Evolutionary conservation across 2,113 vertebrate genomes (phyloP).

Genomic region (Toxotes chatareus): DNA sequence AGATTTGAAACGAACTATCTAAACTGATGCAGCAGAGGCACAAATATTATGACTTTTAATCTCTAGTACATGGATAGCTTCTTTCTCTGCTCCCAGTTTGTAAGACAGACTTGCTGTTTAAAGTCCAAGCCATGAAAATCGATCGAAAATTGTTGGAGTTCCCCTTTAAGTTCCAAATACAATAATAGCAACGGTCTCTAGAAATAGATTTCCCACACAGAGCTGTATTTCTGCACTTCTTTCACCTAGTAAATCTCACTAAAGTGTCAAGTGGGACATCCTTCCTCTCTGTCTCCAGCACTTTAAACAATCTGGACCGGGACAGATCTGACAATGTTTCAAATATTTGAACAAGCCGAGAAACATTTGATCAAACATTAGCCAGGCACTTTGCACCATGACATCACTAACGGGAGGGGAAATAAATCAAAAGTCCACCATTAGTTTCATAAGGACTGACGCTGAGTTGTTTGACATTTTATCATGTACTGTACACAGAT

Average conservation of each 20-base stretch:
- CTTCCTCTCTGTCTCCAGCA: constrained; percentile 43
- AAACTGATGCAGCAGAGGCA: no score
- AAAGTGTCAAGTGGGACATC: constrained; percentile 45
- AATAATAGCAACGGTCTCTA: neutral
- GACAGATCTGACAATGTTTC: constrained; percentile 34
- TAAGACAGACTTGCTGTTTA: no score
- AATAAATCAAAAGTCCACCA: constrained; percentile 3
- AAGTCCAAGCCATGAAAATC: neutral
- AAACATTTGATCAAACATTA: constrained; percentile 57
- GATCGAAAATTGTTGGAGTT: neutral
- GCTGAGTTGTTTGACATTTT: constrained; percentile 27
- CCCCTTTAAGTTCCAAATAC: constrained; percentile 8
- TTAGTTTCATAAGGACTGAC: neutral
- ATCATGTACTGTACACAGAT: neutral
- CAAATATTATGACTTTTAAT: no score
- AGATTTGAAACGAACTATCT: no score
- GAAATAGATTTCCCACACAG: constrained; percentile 21
- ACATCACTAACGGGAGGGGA: neutral
- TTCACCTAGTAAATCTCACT: constrained; percentile 17
- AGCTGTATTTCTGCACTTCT: constrained; percentile 16
- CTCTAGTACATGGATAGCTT: no score
- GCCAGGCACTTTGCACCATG: constrained; percentile 26
- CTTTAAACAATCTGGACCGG: constrained; percentile 42
- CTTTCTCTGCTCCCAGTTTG: no score
- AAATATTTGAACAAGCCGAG: constrained; percentile 63